These are phyloP conservation scores for Eurystomus gularis DNA, from an alignment of 2,113 vertebrate genomes.

Conservation along the genomic window DNA sequence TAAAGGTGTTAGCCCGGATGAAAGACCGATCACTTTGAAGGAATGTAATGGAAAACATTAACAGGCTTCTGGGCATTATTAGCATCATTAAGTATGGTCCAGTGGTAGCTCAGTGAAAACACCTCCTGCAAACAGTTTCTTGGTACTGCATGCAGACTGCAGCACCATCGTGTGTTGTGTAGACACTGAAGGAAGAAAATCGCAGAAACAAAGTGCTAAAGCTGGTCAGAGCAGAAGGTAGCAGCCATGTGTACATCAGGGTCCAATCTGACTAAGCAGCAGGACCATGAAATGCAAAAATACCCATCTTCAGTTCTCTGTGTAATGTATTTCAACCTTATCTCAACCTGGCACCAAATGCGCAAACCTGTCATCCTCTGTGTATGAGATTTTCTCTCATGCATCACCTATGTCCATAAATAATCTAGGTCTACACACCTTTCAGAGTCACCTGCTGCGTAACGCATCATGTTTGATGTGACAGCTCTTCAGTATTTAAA, in stretches of 20 bases:
- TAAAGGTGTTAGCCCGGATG: too few species aligned
- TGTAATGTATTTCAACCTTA: background rate
- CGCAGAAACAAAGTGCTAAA: background rate
- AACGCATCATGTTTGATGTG: background rate
- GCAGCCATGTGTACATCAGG: background rate
- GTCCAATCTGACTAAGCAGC: background rate
- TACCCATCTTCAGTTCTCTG: background rate
- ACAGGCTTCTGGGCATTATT: background rate
- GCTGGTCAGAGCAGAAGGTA: background rate
- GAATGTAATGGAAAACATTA: too few species aligned
- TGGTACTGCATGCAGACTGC: background rate
- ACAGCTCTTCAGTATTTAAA: background rate
- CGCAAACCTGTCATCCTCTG: background rate
- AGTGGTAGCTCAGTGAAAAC: background rate
- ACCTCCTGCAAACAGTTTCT: background rate
- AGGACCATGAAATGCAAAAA: background rate
- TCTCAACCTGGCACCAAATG: background rate
- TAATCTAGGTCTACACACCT: background rate
- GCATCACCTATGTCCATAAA: background rate
- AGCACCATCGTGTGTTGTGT: background rate
- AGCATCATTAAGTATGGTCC: background rate
- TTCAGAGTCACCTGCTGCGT: background rate
- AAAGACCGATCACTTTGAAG: too few species aligned
- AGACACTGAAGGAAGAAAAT: background rate
- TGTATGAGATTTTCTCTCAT: background rate